These are phyloP conservation scores for Cataglyphis cursor DNA, from an alignment of 2,888 invertebrate genomes.

Conservation along the genomic window DNA sequence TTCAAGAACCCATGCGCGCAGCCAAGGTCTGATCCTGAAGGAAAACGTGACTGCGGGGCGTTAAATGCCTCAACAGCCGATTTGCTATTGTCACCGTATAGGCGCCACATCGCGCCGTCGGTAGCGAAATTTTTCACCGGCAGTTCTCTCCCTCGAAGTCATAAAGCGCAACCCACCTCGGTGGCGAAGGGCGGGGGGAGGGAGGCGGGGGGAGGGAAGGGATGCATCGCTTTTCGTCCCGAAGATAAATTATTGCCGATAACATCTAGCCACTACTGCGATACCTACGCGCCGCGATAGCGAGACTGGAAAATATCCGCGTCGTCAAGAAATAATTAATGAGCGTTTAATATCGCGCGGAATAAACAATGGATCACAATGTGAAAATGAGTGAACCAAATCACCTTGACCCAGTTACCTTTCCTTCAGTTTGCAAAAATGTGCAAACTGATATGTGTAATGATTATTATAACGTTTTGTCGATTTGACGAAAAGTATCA, in stretches of 20 bases:
- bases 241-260: slow-evolving; percentile 48
- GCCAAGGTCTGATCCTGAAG: slow-evolving; percentile 52
- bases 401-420: neutral
- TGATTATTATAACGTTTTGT: neutral
- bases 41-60: slow-evolving; percentile 39
- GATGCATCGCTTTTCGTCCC: slow-evolving; percentile 6
- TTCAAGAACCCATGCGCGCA: slow-evolving; percentile 33
- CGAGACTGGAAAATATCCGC: neutral
- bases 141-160: slow-evolving; percentile 23
- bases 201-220: neutral
- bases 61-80: slow-evolving; percentile 48
- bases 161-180: slow-evolving; percentile 26
- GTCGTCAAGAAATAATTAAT: slow-evolving; percentile 30
- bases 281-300: slow-evolving; percentile 34
- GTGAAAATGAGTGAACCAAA: too few species aligned
- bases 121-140: slow-evolving; percentile 51
- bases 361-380: neutral
- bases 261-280: slow-evolving; percentile 28
- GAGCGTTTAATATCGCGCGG: slow-evolving; percentile 27
- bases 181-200: too few species aligned
- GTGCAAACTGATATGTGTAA: neutral
- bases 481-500: neutral
- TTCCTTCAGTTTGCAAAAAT: neutral
- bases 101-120: slow-evolving; percentile 20
- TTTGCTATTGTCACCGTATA: slow-evolving; percentile 43